Evolutionary conservation across 2,113 vertebrate genomes (phyloP).

Genomic region (Erythrolamprus reginae): DNA sequence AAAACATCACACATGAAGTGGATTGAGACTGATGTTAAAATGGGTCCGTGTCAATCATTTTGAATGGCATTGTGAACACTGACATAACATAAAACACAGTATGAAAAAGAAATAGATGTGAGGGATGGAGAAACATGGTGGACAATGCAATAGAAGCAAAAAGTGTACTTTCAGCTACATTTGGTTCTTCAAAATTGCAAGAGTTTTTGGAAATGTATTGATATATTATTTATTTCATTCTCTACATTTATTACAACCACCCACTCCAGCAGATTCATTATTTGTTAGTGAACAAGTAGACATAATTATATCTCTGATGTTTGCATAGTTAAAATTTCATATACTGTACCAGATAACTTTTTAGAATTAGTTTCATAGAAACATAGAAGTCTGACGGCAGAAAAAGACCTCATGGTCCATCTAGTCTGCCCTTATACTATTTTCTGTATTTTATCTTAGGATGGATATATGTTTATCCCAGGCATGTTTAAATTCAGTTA

Average conservation of each 20-base stretch:
- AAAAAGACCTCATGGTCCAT: no score
- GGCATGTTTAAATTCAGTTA: no score
- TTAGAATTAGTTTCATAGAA: not conserved
- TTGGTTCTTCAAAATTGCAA: not conserved
- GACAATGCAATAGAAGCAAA: not conserved
- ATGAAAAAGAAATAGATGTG: not conserved
- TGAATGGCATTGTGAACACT: not conserved
- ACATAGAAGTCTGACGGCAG: no score
- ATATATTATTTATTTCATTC: not conserved
- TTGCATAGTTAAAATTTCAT: not conserved
- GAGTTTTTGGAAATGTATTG: not conserved
- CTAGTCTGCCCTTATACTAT: no score
- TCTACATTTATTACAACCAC: not conserved
- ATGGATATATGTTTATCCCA: no score
- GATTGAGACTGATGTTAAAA: not conserved
- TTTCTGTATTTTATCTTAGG: no score
- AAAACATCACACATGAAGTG: not conserved
- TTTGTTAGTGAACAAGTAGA: no score
- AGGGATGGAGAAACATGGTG: not conserved
- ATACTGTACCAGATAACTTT: not conserved
- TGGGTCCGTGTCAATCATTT: not conserved
- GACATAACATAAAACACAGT: not conserved
- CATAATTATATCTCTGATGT: not conserved
- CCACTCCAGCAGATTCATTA: not conserved
- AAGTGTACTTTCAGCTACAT: not conserved